A percentile compares a stretch with the other conserved stretches of the same genome.
phyloP scores from a whole-genome alignment of 2,113 vertebrate species.

The Varanus komodoensis region DNA sequence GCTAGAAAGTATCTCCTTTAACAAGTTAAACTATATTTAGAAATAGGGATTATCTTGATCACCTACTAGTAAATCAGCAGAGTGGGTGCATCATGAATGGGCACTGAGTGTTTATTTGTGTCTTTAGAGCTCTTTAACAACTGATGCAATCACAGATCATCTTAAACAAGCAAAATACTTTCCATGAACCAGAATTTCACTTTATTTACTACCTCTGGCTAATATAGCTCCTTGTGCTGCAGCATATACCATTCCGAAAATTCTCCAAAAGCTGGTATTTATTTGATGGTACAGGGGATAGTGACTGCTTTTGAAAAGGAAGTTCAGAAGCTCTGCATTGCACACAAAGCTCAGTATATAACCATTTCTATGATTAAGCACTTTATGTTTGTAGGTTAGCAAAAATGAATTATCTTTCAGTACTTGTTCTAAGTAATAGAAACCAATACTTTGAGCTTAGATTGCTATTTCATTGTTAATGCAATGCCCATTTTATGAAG shows the following conservation, averaged over 20 bases:
- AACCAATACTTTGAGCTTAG: background rate
- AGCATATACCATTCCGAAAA: too few species aligned
- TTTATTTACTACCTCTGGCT: background rate
- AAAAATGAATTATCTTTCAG: background rate
- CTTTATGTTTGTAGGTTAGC: background rate
- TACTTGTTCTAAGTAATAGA: background rate
- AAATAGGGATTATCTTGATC: constrained; percentile 2
- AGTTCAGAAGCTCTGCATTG: background rate
- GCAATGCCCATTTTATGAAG: background rate
- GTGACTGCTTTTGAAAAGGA: background rate
- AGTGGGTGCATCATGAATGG: background rate
- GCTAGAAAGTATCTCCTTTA: background rate
- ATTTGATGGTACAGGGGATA: background rate
- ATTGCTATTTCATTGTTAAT: background rate
- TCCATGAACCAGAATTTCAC: background rate
- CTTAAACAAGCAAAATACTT: background rate
- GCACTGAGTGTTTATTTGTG: background rate
- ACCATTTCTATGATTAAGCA: background rate
- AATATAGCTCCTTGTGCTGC: background rate
- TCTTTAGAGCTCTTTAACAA: background rate
- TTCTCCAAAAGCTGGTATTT: background rate
- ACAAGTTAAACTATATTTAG: background rate
- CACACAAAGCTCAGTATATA: background rate
- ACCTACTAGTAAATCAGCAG: background rate
- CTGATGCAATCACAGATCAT: background rate